Conservation (phyloP, 1,140 invertebrate species). For the Melanaphis sacchari region DNA sequence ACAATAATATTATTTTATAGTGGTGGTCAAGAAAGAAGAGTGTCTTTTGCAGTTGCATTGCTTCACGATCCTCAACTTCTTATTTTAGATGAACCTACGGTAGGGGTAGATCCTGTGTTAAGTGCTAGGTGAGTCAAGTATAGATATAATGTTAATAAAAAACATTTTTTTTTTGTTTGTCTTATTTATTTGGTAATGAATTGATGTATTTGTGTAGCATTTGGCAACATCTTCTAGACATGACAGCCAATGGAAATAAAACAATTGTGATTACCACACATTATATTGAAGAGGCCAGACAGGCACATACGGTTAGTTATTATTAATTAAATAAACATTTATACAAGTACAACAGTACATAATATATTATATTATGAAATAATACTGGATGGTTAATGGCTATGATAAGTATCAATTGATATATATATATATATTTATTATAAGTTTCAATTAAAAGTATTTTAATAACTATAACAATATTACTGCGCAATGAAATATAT, state of each 20-base stretch:
- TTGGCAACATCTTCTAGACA: conserved; percentile 83
- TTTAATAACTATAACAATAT: no score
- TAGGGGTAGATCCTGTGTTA: conserved; percentile 87
- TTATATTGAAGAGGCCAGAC: conserved; percentile 90
- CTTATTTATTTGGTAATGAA: not conserved
- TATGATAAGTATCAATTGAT: no score
- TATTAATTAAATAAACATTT: not conserved
- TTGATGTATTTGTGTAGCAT: conserved; percentile 70
- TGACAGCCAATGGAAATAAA: conserved; percentile 73
- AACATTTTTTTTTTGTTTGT: not conserved
- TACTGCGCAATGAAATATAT: no score
- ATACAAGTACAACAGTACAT: not conserved
- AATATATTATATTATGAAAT: not conserved
- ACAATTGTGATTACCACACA: conserved; percentile 93
- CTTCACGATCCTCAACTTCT: conserved; percentile 87
- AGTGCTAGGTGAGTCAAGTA: conserved; percentile 65
- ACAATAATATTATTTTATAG: conserved; percentile 67
- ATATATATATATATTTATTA: no score
- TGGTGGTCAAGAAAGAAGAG: conserved; percentile 86
- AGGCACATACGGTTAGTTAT: conserved; percentile 73
- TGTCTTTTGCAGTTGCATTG: conserved; percentile 85
- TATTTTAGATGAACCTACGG: conserved; percentile 91
- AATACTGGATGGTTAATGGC: no score
- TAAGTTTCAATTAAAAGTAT: no score
- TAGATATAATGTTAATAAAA: not conserved